Conservation (phyloP, 1,140 invertebrate species). For the Drosophila lacertosa region DNA sequence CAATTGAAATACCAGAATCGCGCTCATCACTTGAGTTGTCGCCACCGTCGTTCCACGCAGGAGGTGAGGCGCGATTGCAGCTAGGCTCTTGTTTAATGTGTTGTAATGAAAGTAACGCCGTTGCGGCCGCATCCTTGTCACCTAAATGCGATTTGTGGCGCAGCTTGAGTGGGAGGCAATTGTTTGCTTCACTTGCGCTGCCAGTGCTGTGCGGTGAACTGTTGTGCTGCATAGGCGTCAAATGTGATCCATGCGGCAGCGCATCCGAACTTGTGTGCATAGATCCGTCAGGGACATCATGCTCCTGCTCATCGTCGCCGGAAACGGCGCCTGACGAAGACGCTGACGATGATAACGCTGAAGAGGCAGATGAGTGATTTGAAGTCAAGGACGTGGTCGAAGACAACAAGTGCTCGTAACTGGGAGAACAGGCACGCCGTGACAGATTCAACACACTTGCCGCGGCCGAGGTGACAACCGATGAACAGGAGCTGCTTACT, state of each 20-base stretch:
- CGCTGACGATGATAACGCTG: slow-evolving; percentile 36
- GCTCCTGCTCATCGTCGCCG: slow-evolving; percentile 84
- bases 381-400: slow-evolving; percentile 66
- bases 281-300: slow-evolving; percentile 36
- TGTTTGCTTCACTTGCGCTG: slow-evolving; percentile 83
- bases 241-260: slow-evolving; percentile 68
- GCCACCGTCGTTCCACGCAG: slow-evolving; percentile 91
- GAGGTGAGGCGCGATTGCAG: slow-evolving; percentile 86
- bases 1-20: slow-evolving; percentile 94
- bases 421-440: slow-evolving; percentile 84
- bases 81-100: slow-evolving; percentile 93
- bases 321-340: slow-evolving; percentile 89
- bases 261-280: slow-evolving; percentile 68
- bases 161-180: slow-evolving; percentile 93
- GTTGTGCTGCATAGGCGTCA: slow-evolving; percentile 40
- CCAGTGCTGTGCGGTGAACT: slow-evolving; percentile 34
- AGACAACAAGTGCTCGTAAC: slow-evolving; percentile 75
- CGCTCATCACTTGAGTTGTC: slow-evolving; percentile 94
- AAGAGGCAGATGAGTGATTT: slow-evolving; percentile 61
- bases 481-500: slow-evolving; percentile 65
- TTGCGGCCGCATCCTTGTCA: slow-evolving; percentile 93
- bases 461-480: slow-evolving; percentile 46
- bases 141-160: slow-evolving; percentile 96
- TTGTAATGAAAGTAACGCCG: slow-evolving; percentile 90
- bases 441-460: slow-evolving; percentile 89